phyloP scores from a whole-genome alignment of 2,888 invertebrate species.

The Euplagia quadripunctaria region DNA sequence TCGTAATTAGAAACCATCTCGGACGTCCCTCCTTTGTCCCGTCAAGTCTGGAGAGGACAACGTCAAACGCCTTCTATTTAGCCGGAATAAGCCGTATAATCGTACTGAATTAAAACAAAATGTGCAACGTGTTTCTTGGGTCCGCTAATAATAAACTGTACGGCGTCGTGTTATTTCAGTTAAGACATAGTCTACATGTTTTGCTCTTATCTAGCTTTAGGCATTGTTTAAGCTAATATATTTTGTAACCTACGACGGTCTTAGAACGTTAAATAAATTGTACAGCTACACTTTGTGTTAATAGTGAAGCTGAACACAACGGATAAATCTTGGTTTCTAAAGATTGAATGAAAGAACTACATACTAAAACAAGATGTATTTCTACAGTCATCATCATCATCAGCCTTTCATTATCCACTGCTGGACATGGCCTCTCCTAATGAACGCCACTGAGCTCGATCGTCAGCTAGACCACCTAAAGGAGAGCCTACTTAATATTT shows the following conservation, averaged over 20 bases:
- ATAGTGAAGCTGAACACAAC: not conserved
- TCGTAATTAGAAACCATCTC: constrained; percentile 87
- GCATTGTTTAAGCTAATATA: constrained; percentile 12
- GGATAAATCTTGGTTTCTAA: not conserved
- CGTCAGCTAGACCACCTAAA: not conserved
- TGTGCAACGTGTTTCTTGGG: constrained; percentile 59
- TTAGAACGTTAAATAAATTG: constrained; percentile 3
- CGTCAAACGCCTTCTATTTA: constrained; percentile 82
- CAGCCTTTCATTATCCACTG: too few relatives aligned
- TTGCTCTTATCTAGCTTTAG: constrained; percentile 1
- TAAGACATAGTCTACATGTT: constrained; percentile 28
- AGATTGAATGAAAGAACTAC: constrained; percentile 3
- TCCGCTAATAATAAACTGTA: constrained; percentile 35
- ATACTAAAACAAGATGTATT: not conserved
- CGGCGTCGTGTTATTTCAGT: constrained; percentile 36
- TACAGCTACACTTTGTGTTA: not conserved
- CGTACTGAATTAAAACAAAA: constrained; percentile 67
- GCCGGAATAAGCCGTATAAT: constrained; percentile 73
- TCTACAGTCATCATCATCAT: not conserved
- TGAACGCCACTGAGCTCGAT: too few relatives aligned
- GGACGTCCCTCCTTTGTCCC: constrained; percentile 82
- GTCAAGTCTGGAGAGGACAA: constrained; percentile 74
- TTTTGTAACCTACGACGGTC: not conserved
- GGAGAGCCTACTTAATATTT: not conserved
- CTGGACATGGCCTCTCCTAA: too few relatives aligned